phyloP scores from a whole-genome alignment of 2,797 vertebrate species.

The Alauda arvensis region DNA sequence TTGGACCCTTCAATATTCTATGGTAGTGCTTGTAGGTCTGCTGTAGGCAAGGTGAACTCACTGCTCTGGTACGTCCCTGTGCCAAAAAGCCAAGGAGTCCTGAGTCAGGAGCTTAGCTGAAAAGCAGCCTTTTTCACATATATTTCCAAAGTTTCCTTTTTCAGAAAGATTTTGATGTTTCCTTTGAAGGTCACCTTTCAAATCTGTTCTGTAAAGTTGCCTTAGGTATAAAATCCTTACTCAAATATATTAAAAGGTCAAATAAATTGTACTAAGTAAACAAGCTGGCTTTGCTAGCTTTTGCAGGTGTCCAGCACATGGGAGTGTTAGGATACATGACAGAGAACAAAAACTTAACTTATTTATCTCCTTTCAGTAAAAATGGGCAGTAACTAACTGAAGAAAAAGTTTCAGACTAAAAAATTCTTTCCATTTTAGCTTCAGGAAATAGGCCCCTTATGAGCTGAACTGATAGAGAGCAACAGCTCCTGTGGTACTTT shows the following conservation, averaged over 20 bases:
- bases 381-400: slow-evolving; percentile 1
- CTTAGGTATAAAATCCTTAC: slow-evolving; percentile 63
- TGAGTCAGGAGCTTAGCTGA: slow-evolving; percentile 36
- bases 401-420: slow-evolving; percentile 16
- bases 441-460: neutral
- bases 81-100: neutral
- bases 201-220: slow-evolving; percentile 53
- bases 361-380: slow-evolving; percentile 51
- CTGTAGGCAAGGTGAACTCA: slow-evolving; percentile 4
- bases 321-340: slow-evolving; percentile 41
- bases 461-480: slow-evolving; percentile 9
- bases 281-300: slow-evolving; percentile 52
- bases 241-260: slow-evolving; percentile 72
- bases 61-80: neutral
- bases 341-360: slow-evolving; percentile 60
- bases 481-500: neutral
- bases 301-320: slow-evolving; percentile 60
- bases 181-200: slow-evolving; percentile 62
- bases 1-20: neutral
- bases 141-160: slow-evolving; percentile 50
- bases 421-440: slow-evolving; percentile 30
- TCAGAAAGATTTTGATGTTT: slow-evolving; percentile 48
- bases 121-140: slow-evolving; percentile 25
- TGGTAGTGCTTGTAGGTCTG: neutral
- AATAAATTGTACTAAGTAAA: slow-evolving; percentile 62